Evolutionary conservation across 2,113 vertebrate species (phyloP).

Genomic region (Hassar affinis): DNA sequence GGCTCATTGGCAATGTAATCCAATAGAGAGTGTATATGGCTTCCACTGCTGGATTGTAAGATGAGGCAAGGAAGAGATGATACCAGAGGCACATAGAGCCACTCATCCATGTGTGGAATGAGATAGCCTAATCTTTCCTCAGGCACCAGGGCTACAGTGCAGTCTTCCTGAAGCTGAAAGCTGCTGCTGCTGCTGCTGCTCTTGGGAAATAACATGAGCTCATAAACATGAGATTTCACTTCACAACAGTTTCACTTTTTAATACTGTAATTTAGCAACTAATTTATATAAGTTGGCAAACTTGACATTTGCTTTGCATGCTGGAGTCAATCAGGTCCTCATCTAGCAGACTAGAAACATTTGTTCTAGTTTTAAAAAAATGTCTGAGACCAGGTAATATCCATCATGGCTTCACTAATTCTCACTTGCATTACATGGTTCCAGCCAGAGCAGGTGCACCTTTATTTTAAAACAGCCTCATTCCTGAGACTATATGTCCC

Average conservation of each 20-base stretch:
- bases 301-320: neutral
- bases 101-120: slow-evolving; percentile 67
- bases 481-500: slow-evolving; percentile 5
- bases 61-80: slow-evolving; percentile 47
- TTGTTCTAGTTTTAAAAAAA: neutral
- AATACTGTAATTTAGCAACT: slow-evolving; percentile 22
- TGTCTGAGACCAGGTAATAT: slow-evolving; percentile 6
- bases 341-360: neutral
- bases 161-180: slow-evolving; percentile 49
- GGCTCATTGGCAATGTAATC: slow-evolving; percentile 65
- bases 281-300: neutral
- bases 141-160: slow-evolving; percentile 45
- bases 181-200: neutral
- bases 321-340: neutral
- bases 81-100: slow-evolving; percentile 58
- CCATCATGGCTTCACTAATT: neutral
- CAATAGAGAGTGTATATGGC: slow-evolving; percentile 66
- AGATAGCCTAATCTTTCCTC: slow-evolving; percentile 71
- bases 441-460: slow-evolving; percentile 26
- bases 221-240: neutral
- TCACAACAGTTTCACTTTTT: neutral
- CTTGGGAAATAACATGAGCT: neutral
- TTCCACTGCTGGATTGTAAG: slow-evolving; percentile 40
- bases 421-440: neutral
- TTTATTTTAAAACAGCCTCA: slow-evolving; percentile 35